These are phyloP conservation scores for Drosophila repletoides DNA, from an alignment of 1,140 invertebrate genomes.

Conservation along the genomic window DNA sequence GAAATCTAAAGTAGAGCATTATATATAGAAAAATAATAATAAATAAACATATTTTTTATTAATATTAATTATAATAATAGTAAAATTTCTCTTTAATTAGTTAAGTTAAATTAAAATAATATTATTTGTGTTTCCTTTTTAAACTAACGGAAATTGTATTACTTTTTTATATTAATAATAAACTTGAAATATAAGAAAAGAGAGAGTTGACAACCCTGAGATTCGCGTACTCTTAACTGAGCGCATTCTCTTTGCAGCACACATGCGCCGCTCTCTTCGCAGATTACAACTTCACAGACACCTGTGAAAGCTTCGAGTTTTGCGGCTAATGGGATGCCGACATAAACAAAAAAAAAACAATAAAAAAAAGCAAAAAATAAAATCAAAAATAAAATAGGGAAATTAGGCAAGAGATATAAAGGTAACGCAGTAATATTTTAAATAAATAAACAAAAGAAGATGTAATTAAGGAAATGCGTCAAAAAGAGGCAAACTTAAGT, in stretches of 20 bases:
- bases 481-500: conserved; percentile 9
- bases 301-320: conserved; percentile 60
- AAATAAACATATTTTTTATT: too few species aligned
- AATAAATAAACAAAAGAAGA: conserved; percentile 63
- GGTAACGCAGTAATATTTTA: conserved; percentile 23
- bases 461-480: conserved; percentile 56
- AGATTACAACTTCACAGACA: conserved; percentile 45
- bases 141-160: not conserved
- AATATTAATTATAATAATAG: too few species aligned
- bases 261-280: conserved; percentile 32
- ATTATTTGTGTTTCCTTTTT: too few species aligned
- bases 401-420: too few species aligned
- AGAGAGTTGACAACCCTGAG: conserved; percentile 51
- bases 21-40: too few species aligned
- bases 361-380: too few species aligned
- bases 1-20: not conserved
- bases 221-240: conserved; percentile 17
- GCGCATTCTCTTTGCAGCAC: not conserved
- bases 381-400: too few species aligned
- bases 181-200: not conserved
- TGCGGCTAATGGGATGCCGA: conserved; percentile 31
- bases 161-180: not conserved
- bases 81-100: too few species aligned
- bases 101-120: too few species aligned
- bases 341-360: conserved; percentile 48